phyloP scores from a whole-genome alignment of 2,113 vertebrate species.

The Nothoprocta perdicaria region DNA sequence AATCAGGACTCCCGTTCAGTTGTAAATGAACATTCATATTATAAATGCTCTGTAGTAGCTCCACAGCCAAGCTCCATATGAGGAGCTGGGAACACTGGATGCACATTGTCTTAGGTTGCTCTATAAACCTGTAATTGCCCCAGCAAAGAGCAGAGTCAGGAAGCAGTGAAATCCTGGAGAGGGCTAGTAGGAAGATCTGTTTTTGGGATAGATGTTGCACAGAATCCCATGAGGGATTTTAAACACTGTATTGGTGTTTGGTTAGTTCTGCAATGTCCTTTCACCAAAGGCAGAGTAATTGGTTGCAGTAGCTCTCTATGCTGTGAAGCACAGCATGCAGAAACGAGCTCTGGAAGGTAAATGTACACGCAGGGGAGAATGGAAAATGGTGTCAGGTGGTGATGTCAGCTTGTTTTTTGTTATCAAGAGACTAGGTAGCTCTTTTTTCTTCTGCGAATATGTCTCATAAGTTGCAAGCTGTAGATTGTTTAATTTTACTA shows the following conservation, averaged over 20 bases:
- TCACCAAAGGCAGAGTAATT: background rate
- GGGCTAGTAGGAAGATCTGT: background rate
- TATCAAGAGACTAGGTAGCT: background rate
- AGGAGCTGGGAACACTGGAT: background rate
- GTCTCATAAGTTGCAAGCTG: background rate
- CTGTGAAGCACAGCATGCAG: fast-evolving
- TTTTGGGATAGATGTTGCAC: background rate
- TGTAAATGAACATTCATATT: no score
- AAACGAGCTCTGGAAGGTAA: background rate
- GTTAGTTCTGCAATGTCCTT: background rate
- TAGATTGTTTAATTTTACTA: background rate
- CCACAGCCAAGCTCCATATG: background rate
- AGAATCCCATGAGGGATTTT: background rate
- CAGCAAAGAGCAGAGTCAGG: background rate
- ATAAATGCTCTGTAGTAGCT: background rate
- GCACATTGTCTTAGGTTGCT: background rate
- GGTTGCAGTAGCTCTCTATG: background rate
- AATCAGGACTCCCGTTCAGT: background rate
- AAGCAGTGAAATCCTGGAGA: background rate
- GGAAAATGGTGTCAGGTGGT: background rate
- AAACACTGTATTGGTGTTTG: background rate
- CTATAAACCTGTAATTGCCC: background rate
- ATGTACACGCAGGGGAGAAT: background rate
- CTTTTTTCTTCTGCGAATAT: background rate
- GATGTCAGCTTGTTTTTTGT: background rate